Conservation (phyloP, 2,113 vertebrate species). For the Zosterops hypoxanthus region DNA sequence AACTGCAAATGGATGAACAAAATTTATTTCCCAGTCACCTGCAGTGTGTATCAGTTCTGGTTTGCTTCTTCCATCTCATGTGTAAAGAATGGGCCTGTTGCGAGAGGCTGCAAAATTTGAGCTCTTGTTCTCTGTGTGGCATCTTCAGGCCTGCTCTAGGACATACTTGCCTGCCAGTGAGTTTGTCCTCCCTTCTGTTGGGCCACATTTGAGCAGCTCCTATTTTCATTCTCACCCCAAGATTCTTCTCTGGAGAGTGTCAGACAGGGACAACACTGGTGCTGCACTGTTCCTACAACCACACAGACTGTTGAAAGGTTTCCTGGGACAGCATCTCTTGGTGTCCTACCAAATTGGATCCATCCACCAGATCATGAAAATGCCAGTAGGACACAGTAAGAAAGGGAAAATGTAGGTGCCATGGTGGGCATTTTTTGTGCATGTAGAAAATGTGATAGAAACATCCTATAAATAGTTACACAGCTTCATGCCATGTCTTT, state of each 20-base stretch:
- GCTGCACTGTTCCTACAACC: neutral
- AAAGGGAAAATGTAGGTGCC: neutral
- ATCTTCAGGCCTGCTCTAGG: neutral
- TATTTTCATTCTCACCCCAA: neutral
- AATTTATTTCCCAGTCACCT: neutral
- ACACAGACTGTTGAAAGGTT: rapidly evolving
- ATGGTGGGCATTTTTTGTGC: neutral
- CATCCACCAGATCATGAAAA: neutral
- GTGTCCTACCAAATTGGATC: neutral
- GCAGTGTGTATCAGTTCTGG: neutral
- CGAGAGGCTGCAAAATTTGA: neutral
- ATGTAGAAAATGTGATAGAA: neutral
- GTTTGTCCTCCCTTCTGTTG: neutral
- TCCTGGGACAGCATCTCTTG: neutral
- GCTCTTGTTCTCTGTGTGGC: rapidly evolving
- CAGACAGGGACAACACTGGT: neutral
- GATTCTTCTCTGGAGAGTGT: neutral
- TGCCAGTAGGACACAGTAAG: no score
- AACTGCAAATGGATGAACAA: neutral
- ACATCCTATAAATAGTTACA: neutral
- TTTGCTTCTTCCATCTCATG: neutral
- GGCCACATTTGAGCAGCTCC: neutral
- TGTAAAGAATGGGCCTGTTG: neutral
- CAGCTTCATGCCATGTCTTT: neutral
- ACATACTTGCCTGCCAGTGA: neutral